These are phyloP conservation scores for Dromiciops gliroides DNA, from an alignment of 2,113 vertebrate species.

Conservation along the genomic window DNA sequence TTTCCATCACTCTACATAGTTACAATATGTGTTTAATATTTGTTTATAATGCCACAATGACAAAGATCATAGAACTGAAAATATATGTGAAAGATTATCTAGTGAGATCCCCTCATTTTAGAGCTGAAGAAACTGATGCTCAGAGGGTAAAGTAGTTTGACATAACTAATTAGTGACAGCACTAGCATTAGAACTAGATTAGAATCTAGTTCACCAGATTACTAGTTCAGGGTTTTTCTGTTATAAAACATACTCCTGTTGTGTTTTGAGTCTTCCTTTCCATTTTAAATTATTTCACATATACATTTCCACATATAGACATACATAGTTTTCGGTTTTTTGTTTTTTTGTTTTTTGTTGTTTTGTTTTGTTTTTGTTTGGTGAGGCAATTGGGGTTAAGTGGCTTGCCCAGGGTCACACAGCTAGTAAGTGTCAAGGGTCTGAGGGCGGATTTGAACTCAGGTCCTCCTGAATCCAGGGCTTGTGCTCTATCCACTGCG, in stretches of 20 bases:
- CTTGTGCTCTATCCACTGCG: no score
- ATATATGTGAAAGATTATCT: neutral
- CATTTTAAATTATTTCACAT: neutral
- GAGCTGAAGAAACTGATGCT: neutral
- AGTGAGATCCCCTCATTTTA: neutral
- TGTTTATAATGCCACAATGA: neutral
- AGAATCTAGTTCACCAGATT: neutral
- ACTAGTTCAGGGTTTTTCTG: neutral
- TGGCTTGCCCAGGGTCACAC: no score
- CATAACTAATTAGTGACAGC: neutral
- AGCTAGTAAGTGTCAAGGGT: no score
- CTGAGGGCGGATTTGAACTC: no score
- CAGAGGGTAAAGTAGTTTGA: neutral
- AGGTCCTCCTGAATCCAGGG: no score
- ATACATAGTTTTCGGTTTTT: neutral
- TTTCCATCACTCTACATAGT: neutral
- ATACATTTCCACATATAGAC: neutral
- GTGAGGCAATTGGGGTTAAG: no score
- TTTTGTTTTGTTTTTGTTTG: no score
- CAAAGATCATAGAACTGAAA: neutral
- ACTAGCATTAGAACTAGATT: no score
- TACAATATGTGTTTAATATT: neutral
- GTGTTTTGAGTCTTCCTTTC: neutral
- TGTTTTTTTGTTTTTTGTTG: no score
- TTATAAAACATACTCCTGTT: neutral